Evolutionary conservation across 1,140 invertebrate genomes (phyloP), one percentile per base, ranked within the genome.

Genomic region (Pseudomyrmex pallidus): DNA sequence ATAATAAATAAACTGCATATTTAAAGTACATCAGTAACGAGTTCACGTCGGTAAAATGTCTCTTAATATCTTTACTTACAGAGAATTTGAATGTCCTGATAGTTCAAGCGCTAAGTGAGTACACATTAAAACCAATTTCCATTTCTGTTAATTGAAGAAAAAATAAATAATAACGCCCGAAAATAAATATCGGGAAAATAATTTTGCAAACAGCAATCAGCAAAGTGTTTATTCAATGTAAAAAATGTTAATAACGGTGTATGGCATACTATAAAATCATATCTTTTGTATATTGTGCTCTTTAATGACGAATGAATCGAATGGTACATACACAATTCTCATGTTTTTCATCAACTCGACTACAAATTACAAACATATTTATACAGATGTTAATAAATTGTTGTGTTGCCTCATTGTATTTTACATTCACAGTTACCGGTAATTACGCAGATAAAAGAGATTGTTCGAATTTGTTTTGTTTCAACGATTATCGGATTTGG

Each of bases 301-400:
- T 64, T 54, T 64, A 22, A 44, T 7, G 17, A 74, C 1, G 10
- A 67, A 9, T n/a, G 13, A 78, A 25, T 48, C 9, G 8, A 25
- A 20, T 1, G 9, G n/a, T 7, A 35, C 12, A 9, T 7, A 35
- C 12, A 9, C 57, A 44, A 57, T 35, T 35, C 25, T 46, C 17
- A 17, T 12, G 15, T 22, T 56, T 78, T 52, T 8, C 1, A 68
- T 56, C n/a, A 17, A 78, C 44, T 12, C 15, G 12, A 68, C 68
- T 78, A 57, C 35, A 57, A 68, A 68, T 78, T 78, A 57, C 35
- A 57, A 68, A 46, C 50, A 44, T 67, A 17, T 77, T 46, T 17
- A 8, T 46, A n/a, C 4, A 54, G 8, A 67, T 56, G 13, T 56
- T 22, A 77, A 67, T 20, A 13, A 46, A 67, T 25, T 56, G 13